A percentile compares a stretch with the other conserved stretches of the same genome.
Conservation (phyloP, 2,888 invertebrate species). For the Tachina lurida region DNA sequence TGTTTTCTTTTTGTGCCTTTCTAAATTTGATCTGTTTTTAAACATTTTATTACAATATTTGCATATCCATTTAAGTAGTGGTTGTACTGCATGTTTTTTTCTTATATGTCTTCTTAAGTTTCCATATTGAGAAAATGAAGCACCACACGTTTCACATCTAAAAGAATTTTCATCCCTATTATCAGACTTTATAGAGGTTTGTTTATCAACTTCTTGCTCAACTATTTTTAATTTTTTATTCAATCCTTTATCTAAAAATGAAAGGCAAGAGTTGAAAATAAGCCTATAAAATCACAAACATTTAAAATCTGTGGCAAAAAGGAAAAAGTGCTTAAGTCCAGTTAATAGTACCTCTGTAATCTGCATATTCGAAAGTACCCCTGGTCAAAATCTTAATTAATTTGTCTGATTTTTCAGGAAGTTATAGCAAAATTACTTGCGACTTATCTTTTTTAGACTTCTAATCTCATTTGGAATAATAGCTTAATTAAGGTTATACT, state of each 20-base stretch:
- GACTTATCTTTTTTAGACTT: too few species aligned
- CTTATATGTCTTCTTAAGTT: conserved; percentile 53
- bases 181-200: neutral
- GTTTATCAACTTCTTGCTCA: neutral
- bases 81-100: conserved; percentile 29
- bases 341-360: too few species aligned
- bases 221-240: neutral
- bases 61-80: conserved; percentile 41
- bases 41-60: conserved; percentile 47
- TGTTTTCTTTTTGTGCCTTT: conserved; percentile 23
- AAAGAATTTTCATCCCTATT: conserved; percentile 8
- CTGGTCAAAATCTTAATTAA: too few species aligned
- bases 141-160: conserved; percentile 45
- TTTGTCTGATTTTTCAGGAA: too few species aligned
- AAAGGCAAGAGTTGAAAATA: conserved; percentile 12
- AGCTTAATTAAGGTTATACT: too few species aligned
- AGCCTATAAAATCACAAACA: neutral
- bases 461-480: too few species aligned
- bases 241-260: neutral
- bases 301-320: conserved; percentile 2
- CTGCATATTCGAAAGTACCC: too few species aligned
- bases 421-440: too few species aligned
- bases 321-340: too few species aligned
- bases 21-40: conserved; percentile 28
- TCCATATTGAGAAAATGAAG: conserved; percentile 47